Conservation (phyloP, 2,113 vertebrate genomes). For the Silurus meridionalis region DNA sequence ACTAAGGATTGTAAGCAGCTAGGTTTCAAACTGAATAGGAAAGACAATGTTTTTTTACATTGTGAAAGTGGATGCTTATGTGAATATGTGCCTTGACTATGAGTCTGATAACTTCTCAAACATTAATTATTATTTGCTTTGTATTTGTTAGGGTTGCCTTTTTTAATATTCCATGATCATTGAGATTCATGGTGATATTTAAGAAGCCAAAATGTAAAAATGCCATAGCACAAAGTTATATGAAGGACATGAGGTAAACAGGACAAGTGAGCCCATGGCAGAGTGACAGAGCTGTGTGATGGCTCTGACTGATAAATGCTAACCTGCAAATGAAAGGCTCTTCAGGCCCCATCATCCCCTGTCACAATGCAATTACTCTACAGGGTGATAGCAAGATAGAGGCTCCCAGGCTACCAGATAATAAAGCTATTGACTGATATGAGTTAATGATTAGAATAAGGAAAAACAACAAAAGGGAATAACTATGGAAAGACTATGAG, state of each 20-base stretch:
- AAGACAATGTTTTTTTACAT: not conserved
- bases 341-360: slow-evolving; percentile 92
- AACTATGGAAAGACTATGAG: slow-evolving; percentile 66
- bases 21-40: not conserved
- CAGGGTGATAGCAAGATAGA: slow-evolving; percentile 97
- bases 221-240: slow-evolving; percentile 91
- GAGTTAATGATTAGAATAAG: slow-evolving; percentile 96
- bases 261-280: slow-evolving; percentile 87
- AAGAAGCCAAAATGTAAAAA: slow-evolving; percentile 41
- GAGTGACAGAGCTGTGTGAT: slow-evolving; percentile 91
- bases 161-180: not conserved
- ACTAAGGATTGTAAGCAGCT: not conserved
- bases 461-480: slow-evolving; percentile 91
- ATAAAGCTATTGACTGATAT: slow-evolving; percentile 98
- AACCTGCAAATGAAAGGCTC: slow-evolving; percentile 94
- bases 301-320: slow-evolving; percentile 91
- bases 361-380: slow-evolving; percentile 97
- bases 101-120: not conserved
- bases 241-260: slow-evolving; percentile 93
- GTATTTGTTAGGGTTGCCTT: not conserved
- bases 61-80: not conserved
- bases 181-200: slow-evolving; percentile 20
- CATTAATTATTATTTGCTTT: not conserved
- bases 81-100: not conserved
- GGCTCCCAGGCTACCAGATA: slow-evolving; percentile 92